phyloP scores from a whole-genome alignment of 1,140 invertebrate species.

The Drosophila persimilis region DNA sequence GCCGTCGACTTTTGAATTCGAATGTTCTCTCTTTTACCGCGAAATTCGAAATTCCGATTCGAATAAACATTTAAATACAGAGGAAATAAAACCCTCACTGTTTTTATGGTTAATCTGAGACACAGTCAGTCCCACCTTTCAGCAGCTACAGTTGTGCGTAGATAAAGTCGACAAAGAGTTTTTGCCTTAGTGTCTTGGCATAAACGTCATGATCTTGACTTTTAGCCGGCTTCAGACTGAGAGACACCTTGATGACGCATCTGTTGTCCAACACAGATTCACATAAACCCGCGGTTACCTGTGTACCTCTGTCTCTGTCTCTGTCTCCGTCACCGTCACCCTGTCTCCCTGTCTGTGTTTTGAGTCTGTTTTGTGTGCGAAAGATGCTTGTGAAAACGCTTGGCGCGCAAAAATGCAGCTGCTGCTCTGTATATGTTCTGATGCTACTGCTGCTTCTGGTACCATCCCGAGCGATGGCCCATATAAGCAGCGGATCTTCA shows the following conservation, averaged over 20 bases:
- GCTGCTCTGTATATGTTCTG: conserved; percentile 5
- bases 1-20: conserved; percentile 28
- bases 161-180: conserved; percentile 20
- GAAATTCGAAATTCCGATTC: conserved; percentile 2
- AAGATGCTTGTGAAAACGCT: conserved; percentile 66
- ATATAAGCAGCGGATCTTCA: conserved; percentile 47
- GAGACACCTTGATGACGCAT: conserved; percentile 71
- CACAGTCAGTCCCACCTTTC: not conserved
- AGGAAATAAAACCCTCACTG: conserved; percentile 27
- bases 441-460: conserved; percentile 9
- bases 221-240: conserved; percentile 58
- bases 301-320: conserved; percentile 14
- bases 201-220: conserved; percentile 73
- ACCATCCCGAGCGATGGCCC: conserved; percentile 9
- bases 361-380: conserved; percentile 23
- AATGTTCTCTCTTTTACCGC: conserved; percentile 19
- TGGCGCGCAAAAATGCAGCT: conserved; percentile 70
- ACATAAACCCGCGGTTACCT: conserved; percentile 34
- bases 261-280: conserved; percentile 37
- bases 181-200: conserved; percentile 38
- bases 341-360: conserved; percentile 19
- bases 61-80: conserved; percentile 17
- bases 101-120: conserved; percentile 19
- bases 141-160: conserved; percentile 9
- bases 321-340: not conserved